Conservation (phyloP, 2,797 vertebrate genomes). For the Betta splendens region DNA sequence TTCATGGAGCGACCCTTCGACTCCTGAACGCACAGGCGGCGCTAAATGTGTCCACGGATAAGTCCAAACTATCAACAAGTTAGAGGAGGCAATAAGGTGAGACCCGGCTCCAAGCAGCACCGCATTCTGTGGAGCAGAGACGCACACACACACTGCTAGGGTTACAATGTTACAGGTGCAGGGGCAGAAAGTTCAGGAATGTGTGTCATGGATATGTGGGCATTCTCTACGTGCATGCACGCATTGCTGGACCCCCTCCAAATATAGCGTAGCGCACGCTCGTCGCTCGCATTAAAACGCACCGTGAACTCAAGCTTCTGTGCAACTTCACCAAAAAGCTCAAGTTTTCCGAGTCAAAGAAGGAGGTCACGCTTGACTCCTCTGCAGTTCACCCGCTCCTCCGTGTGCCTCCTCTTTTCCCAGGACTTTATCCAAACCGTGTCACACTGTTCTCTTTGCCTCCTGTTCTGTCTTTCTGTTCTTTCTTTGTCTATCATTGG, state of each 20-base stretch:
- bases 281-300: slow-evolving; percentile 43
- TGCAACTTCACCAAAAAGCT: slow-evolving; percentile 14
- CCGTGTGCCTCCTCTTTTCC: slow-evolving; percentile 18
- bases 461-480: slow-evolving; percentile 67
- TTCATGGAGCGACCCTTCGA: slow-evolving; percentile 10
- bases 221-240: slow-evolving; percentile 68
- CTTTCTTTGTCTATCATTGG: slow-evolving; percentile 66
- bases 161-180: slow-evolving; percentile 75
- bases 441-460: slow-evolving; percentile 49
- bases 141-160: slow-evolving; percentile 43
- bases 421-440: slow-evolving; percentile 25
- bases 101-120: slow-evolving; percentile 28
- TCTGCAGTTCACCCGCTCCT: background rate
- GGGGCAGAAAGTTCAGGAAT: slow-evolving; percentile 70
- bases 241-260: slow-evolving; percentile 63
- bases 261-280: slow-evolving; percentile 66
- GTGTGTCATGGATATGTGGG: slow-evolving; percentile 69
- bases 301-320: slow-evolving; percentile 41
- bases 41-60: slow-evolving; percentile 48
- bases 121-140: slow-evolving; percentile 12
- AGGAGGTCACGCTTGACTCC: slow-evolving; percentile 14
- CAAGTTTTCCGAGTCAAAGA: background rate
- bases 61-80: slow-evolving; percentile 45
- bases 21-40: slow-evolving; percentile 34
- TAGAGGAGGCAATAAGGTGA: slow-evolving; percentile 40